These are phyloP conservation scores for Mastigias papua DNA, from an alignment of 30 jellyfish, hydroid and myxozoan species.

Conservation along the genomic window DNA sequence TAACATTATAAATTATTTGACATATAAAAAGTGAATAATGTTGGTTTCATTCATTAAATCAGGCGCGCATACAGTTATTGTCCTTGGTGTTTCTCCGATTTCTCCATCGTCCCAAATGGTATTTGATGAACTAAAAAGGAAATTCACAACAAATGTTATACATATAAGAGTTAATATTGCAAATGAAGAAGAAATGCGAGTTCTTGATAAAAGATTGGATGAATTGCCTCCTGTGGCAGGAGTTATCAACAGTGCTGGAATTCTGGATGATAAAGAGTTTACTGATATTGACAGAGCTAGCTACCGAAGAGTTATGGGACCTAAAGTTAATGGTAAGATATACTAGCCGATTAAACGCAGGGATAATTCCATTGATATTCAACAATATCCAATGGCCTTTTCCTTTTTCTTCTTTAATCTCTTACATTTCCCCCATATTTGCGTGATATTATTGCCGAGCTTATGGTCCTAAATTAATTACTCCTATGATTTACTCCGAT, in stretches of 20 bases:
- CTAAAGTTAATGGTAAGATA: neutral
- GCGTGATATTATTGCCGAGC: no score
- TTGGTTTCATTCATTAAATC: neutral
- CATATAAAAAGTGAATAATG: neutral
- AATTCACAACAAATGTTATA: neutral
- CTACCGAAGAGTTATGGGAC: slow-evolving; percentile 55
- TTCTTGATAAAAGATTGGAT: slow-evolving; percentile 14
- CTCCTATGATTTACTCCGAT: no score
- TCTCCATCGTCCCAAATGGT: slow-evolving; percentile 3
- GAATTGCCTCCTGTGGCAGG: slow-evolving; percentile 57
- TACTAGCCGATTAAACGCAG: no score
- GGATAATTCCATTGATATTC: no score
- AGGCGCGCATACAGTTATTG: slow-evolving; percentile 65
- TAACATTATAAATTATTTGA: no score
- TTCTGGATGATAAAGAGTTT: slow-evolving; percentile 48
- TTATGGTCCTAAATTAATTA: no score
- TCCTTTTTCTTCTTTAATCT: no score
- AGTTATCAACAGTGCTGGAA: slow-evolving; percentile 70
- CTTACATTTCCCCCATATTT: no score
- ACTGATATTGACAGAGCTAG: slow-evolving; percentile 31
- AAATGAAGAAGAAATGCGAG: neutral
- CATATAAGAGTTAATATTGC: slow-evolving; percentile 39
- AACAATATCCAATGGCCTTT: no score
- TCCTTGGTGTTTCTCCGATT: slow-evolving; percentile 40
- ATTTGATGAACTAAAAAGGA: slow-evolving; percentile 12